These are phyloP conservation scores for Mystacornis crossleyi DNA, from an alignment of 2,113 vertebrate species.

Conservation along the genomic window DNA sequence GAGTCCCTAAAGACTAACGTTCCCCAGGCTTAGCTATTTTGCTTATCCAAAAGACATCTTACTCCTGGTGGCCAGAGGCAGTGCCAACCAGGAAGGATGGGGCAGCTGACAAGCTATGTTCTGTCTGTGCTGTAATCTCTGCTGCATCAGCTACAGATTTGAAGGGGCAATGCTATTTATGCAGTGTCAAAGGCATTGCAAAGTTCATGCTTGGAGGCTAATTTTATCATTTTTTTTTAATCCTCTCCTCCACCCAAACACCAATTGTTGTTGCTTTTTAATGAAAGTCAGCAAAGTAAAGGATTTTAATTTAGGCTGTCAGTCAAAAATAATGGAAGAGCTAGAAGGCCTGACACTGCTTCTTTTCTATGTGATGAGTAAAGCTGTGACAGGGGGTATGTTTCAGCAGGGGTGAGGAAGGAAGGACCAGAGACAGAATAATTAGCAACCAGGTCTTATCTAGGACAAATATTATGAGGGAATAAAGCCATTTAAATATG, in stretches of 20 bases:
- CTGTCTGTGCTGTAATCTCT: neutral
- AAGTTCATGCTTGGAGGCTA: neutral
- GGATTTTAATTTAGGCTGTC: constrained; percentile 14
- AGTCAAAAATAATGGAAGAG: constrained; percentile 15
- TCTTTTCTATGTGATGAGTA: neutral
- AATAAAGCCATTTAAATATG: constrained; percentile 3
- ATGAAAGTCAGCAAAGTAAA: neutral
- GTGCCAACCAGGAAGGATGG: neutral
- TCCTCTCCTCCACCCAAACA: neutral
- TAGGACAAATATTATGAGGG: neutral
- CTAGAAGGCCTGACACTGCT: neutral
- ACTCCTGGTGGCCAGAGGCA: neutral
- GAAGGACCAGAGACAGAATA: neutral
- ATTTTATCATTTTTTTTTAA: neutral
- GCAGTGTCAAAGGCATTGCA: neutral
- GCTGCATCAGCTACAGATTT: neutral
- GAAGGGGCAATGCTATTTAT: neutral
- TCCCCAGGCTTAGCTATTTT: neutral
- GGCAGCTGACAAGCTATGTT: neutral
- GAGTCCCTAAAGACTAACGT: neutral
- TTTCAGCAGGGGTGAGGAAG: neutral
- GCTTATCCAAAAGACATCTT: neutral
- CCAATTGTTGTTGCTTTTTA: neutral
- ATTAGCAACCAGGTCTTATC: neutral
- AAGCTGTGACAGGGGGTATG: neutral